A percentile compares a stretch with the other conserved stretches of the same genome.
These are phyloP conservation scores for Pharmacophagus antenor DNA, from an alignment of 2,888 invertebrate species.

Conservation along the genomic window DNA sequence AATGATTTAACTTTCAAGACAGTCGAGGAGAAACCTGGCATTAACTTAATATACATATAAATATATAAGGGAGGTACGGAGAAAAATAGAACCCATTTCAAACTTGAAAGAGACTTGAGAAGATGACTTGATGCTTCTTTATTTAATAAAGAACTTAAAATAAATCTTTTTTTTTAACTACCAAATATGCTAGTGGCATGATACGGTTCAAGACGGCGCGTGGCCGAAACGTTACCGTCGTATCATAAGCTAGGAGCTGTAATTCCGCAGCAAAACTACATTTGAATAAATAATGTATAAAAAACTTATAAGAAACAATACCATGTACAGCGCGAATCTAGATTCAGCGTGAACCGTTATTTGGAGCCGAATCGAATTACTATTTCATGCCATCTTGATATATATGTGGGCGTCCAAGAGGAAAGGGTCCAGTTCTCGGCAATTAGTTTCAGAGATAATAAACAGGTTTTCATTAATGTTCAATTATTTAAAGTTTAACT, in stretches of 20 bases:
- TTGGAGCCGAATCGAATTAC: not conserved
- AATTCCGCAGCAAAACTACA: not conserved
- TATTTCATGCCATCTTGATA: not conserved
- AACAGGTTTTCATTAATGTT: too few species aligned
- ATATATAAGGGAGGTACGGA: too few species aligned
- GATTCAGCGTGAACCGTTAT: not conserved
- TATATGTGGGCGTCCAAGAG: too few species aligned
- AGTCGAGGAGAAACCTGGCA: too few species aligned
- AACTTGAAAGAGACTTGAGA: too few species aligned
- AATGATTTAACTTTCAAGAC: not conserved
- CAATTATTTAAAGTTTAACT: too few species aligned
- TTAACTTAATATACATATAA: too few species aligned
- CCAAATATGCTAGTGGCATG: not conserved
- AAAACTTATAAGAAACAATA: too few species aligned
- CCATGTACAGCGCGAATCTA: not conserved
- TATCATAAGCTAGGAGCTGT: not conserved
- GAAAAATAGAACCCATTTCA: too few species aligned
- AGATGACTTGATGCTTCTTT: too few species aligned
- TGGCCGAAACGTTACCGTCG: not conserved
- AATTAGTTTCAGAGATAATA: too few species aligned
- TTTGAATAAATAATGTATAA: not conserved
- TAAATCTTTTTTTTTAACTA: not conserved
- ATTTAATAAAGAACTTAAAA: not conserved
- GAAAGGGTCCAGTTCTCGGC: too few species aligned
- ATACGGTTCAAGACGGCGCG: not conserved